A percentile compares a stretch with the other conserved stretches of the same genome.
These are phyloP conservation scores for Trichomalopsis sarcophagae DNA, from an alignment of 1,140 invertebrate species.

Conservation along the genomic window DNA sequence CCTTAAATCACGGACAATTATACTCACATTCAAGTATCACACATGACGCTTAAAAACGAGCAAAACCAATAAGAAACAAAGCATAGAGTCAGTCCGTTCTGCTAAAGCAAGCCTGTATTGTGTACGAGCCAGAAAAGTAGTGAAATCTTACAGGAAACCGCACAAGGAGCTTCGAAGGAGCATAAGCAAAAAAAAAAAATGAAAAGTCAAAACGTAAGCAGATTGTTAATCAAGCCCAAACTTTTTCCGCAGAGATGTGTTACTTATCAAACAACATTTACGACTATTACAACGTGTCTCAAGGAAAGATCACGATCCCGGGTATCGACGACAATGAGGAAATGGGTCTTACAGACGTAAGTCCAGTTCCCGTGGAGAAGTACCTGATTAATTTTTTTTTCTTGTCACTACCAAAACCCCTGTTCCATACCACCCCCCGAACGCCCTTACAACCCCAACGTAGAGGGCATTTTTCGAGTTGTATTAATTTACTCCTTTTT, in stretches of 20 bases:
- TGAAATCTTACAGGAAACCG: constrained; percentile 1
- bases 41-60: no score
- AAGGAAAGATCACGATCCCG: constrained; percentile 86
- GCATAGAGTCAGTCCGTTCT: no score
- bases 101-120: background rate
- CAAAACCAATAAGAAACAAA: no score
- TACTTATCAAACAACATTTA: constrained; percentile 79
- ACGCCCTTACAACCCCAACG: constrained; percentile 33
- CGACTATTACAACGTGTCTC: constrained; percentile 85
- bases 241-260: constrained; percentile 74
- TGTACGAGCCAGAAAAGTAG: background rate
- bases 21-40: no score
- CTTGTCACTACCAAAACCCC: background rate
- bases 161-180: constrained; percentile 5
- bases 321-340: constrained; percentile 86
- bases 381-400: constrained; percentile 31
- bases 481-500: constrained; percentile 5
- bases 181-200: background rate
- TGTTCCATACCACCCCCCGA: background rate
- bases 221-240: constrained; percentile 61
- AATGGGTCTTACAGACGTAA: constrained; percentile 84
- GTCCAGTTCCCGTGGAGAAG: constrained; percentile 64
- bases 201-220: background rate
- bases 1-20: no score
- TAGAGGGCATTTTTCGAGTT: constrained; percentile 30